Base-by-base conservation (phyloP, 2,797 vertebrate species). In the Acipenser transmontanus region DNA sequence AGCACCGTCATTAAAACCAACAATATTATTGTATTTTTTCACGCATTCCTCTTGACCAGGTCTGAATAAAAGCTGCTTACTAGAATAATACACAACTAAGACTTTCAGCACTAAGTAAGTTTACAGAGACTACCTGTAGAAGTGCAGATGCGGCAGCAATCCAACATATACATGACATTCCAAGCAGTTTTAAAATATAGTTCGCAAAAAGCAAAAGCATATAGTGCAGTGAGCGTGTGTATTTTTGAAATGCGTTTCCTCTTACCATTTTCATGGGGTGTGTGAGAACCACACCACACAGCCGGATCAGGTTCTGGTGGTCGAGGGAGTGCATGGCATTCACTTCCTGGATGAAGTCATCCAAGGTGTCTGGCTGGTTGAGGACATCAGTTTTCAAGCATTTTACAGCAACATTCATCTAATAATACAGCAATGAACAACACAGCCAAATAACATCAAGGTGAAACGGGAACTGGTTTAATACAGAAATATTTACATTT, bases 221-320 rank as follows among this genome's bases (percentile, higher is more conserved):
- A 47, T 13, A 65, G 50, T 54, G 2, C 20, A 6, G 17, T 52
- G 8, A 8, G 8, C 50, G 2, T 52, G 8, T 52, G 51, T 77
- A 50, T 49, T 62, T 49, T 7, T 8, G 20, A 8, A 34, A 57
- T 13, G 48, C 47, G 6, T 50, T 7, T 0, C 4, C 2, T 61
- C 81, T 91, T 87, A 98, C 97, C 97, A 99, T 99, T 84, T 98
- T 99, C 97, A 99, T 99, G 50, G 97, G 97, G 68, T 95, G 95
- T 51, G 94, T 96, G 72, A 99, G 95, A 76, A 97, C 95, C 77
- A 99, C 96, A 0, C 97, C 97, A 0, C 98, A 99, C 50, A 99
- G 93, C 62, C 94, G 95, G 72, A 99, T 98, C 77, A 99, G 94
- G 88, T 98, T 99, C 77, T 91, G 89, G 80, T 99, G 97, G 83